Evolutionary conservation across 2,113 vertebrate genomes (phyloP).

Genomic region (Daubentonia madagascariensis): DNA sequence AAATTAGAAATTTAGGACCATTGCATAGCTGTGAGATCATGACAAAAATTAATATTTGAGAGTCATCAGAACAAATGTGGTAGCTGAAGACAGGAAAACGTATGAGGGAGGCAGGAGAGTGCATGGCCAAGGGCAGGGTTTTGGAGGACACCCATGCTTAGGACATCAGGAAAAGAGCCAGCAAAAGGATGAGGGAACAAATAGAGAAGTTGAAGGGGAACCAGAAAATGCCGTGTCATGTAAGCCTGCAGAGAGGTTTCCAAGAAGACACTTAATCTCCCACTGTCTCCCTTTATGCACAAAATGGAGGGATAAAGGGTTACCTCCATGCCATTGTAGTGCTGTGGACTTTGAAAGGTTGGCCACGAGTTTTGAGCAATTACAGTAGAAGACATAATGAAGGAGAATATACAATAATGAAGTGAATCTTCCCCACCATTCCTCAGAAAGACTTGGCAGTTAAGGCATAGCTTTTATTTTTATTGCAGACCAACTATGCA

Average conservation of each 20-base stretch:
- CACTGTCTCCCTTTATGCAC: background rate
- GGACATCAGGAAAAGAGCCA: background rate
- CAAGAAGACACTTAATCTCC: constrained; percentile 47
- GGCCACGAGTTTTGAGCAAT: background rate
- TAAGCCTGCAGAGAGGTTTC: background rate
- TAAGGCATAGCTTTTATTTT: constrained; percentile 40
- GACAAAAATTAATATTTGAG: background rate
- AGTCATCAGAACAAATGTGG: background rate
- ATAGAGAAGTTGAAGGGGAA: background rate
- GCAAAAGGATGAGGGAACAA: background rate
- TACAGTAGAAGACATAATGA: background rate
- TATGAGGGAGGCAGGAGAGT: background rate
- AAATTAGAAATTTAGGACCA: background rate
- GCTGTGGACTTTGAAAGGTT: background rate
- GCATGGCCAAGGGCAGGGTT: background rate
- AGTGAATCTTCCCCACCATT: background rate
- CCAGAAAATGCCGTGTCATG: constrained; percentile 35
- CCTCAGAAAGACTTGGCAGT: constrained; percentile 10
- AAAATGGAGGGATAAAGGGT: background rate
- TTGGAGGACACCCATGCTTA: background rate
- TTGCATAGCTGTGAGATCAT: background rate
- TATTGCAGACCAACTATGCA: background rate
- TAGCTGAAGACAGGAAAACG: background rate
- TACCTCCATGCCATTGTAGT: background rate
- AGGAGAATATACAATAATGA: background rate